Conservation (phyloP, 2,888 invertebrate genomes). For the Marronus borbonicus region DNA sequence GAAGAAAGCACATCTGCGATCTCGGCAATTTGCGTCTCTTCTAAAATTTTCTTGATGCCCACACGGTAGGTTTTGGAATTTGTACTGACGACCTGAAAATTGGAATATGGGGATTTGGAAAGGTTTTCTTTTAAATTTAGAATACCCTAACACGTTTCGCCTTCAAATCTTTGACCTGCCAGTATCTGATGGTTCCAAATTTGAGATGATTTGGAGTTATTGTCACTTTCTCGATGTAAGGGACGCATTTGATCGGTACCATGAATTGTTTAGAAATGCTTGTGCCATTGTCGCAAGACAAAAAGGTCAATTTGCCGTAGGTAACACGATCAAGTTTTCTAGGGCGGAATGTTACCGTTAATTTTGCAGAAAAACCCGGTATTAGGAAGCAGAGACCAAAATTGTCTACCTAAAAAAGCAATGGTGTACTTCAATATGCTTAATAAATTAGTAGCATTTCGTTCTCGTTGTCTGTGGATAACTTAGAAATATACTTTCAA, state of each 20-base stretch:
- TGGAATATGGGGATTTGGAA: background rate
- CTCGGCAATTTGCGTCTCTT: slow-evolving; percentile 38
- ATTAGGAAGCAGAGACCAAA: slow-evolving; percentile 51
- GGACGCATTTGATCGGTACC: slow-evolving; percentile 53
- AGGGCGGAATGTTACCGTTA: slow-evolving; percentile 54
- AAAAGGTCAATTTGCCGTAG: slow-evolving; percentile 53
- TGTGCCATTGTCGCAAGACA: slow-evolving; percentile 49
- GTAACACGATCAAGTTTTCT: slow-evolving; percentile 21
- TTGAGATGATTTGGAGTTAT: slow-evolving; percentile 48
- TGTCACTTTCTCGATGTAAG: slow-evolving; percentile 15
- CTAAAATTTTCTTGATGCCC: slow-evolving; percentile 32
- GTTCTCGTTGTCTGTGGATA: no score
- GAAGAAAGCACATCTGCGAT: background rate
- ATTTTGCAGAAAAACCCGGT: slow-evolving; percentile 54
- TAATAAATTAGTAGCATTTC: no score
- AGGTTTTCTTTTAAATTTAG: background rate
- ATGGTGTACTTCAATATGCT: no score
- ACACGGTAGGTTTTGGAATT: slow-evolving; percentile 27
- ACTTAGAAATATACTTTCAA: no score
- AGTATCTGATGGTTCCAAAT: slow-evolving; percentile 47
- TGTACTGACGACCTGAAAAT: slow-evolving; percentile 44
- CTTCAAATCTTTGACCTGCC: slow-evolving; percentile 31
- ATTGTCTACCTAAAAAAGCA: slow-evolving; percentile 51
- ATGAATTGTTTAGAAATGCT: slow-evolving; percentile 46
- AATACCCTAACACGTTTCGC: slow-evolving; percentile 19